phyloP scores from a whole-genome alignment of 37 sponge, comb jelly and placozoan species.

The Spongilla lacustris region DNA sequence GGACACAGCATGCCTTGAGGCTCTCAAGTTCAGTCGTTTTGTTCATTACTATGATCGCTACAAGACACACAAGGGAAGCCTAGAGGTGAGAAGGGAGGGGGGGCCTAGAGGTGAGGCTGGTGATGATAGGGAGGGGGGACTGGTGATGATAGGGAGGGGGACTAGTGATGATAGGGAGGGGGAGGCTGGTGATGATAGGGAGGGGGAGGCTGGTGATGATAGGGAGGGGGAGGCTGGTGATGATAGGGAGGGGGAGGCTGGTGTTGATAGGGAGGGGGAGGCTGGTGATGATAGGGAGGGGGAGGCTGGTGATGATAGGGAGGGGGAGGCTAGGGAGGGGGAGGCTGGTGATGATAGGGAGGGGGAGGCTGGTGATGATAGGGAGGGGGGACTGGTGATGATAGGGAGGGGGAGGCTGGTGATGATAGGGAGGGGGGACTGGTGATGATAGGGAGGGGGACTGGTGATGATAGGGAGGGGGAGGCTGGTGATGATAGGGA shows the following conservation, averaged over 20 bases:
- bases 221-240: neutral
- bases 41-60: slow-evolving; percentile 55
- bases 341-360: neutral
- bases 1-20: slow-evolving; percentile 1
- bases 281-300: neutral
- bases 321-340: neutral
- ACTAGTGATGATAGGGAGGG: neutral
- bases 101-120: neutral
- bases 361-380: too few relatives aligned
- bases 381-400: too few relatives aligned
- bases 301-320: neutral
- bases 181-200: neutral
- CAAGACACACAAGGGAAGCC: slow-evolving; percentile 54
- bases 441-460: too few relatives aligned
- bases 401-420: too few relatives aligned
- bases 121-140: neutral
- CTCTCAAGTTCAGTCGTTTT: slow-evolving; percentile 42
- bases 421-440: too few relatives aligned
- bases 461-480: too few relatives aligned
- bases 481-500: too few relatives aligned
- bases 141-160: neutral
- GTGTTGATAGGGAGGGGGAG: too few relatives aligned
- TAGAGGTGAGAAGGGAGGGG: slow-evolving; percentile 20
- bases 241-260: too few relatives aligned
- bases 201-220: too few relatives aligned